These are phyloP conservation scores for Eubasilissa regina DNA, from an alignment of 1,140 invertebrate genomes.

Conservation along the genomic window DNA sequence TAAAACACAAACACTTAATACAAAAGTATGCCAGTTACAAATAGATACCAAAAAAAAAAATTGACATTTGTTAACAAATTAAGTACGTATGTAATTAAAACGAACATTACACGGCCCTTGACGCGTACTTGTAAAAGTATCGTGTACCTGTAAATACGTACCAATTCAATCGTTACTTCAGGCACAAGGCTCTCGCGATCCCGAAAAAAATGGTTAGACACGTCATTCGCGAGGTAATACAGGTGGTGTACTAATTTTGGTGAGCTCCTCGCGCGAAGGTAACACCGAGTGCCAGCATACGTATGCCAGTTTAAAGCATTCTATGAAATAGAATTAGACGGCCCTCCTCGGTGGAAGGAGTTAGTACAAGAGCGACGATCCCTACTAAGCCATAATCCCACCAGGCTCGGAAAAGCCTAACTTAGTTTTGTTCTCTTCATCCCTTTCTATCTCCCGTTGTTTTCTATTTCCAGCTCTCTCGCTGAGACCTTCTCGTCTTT, in stretches of 20 bases:
- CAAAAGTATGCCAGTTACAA: too few relatives aligned
- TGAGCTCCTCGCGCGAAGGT: background rate
- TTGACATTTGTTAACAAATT: too few relatives aligned
- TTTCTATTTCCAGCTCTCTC: background rate
- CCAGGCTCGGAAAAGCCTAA: slow-evolving; percentile 55
- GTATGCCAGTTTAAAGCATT: slow-evolving; percentile 39
- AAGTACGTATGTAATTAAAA: too few relatives aligned
- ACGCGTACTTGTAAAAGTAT: too few relatives aligned
- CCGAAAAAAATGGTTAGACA: background rate
- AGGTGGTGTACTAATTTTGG: background rate
- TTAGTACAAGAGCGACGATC: slow-evolving; percentile 57
- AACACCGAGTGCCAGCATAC: slow-evolving; percentile 8
- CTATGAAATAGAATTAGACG: slow-evolving; percentile 61
- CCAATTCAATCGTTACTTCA: background rate
- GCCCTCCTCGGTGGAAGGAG: slow-evolving; percentile 12
- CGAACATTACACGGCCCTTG: too few relatives aligned
- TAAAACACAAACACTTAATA: too few relatives aligned
- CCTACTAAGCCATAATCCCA: slow-evolving; percentile 58
- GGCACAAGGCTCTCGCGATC: background rate
- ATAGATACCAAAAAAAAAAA: too few relatives aligned
- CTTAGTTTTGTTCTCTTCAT: slow-evolving; percentile 53
- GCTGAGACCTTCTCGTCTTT: slow-evolving; percentile 52
- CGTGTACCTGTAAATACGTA: background rate
- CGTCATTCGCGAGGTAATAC: slow-evolving; percentile 2
- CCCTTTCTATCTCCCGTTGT: slow-evolving; percentile 1